Evolutionary conservation across 2,888 invertebrate species (phyloP).

Genomic region (Chydorus sphaericus): DNA sequence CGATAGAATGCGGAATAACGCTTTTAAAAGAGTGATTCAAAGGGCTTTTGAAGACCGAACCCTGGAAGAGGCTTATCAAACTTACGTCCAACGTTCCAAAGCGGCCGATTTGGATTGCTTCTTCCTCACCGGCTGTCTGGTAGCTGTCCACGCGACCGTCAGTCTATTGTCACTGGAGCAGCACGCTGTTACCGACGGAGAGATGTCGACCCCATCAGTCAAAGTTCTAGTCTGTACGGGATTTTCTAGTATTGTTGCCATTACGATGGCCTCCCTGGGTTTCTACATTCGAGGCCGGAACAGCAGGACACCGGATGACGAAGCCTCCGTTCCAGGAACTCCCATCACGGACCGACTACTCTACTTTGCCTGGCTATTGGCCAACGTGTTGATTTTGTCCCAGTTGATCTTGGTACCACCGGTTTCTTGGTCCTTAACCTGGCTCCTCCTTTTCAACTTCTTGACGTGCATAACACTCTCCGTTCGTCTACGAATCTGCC

Average conservation of each 20-base stretch:
- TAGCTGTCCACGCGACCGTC: slow-evolving; percentile 5
- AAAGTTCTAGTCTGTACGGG: slow-evolving; percentile 29
- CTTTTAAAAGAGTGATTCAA: slow-evolving; percentile 29
- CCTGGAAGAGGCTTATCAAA: slow-evolving; percentile 52
- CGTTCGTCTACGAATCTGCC: slow-evolving; percentile 38
- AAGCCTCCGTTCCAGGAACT: slow-evolving; percentile 22
- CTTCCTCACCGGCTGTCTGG: slow-evolving; percentile 34
- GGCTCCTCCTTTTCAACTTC: slow-evolving; percentile 55
- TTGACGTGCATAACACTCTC: slow-evolving; percentile 58
- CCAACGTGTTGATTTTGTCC: slow-evolving; percentile 43
- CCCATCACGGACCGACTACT: slow-evolving; percentile 28
- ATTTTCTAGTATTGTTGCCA: slow-evolving; percentile 28
- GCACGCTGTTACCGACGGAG: slow-evolving; percentile 37
- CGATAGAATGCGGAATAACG: slow-evolving; percentile 1
- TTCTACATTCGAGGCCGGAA: slow-evolving; percentile 30
- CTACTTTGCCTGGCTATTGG: slow-evolving; percentile 47
- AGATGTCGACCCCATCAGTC: too few species aligned
- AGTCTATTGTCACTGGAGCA: slow-evolving; percentile 11
- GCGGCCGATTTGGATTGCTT: slow-evolving; percentile 54
- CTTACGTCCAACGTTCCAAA: slow-evolving; percentile 54
- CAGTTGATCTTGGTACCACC: slow-evolving; percentile 43
- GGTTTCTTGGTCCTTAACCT: slow-evolving; percentile 39
- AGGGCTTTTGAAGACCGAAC: slow-evolving; percentile 43
- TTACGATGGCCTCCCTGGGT: slow-evolving; percentile 29
- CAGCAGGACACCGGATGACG: slow-evolving; percentile 25